Percentiles rank a stretch among this genome's conserved stretches.
These are phyloP conservation scores for Spodoptera exigua DNA, from an alignment of 2,888 invertebrate genomes.

Conservation along the genomic window DNA sequence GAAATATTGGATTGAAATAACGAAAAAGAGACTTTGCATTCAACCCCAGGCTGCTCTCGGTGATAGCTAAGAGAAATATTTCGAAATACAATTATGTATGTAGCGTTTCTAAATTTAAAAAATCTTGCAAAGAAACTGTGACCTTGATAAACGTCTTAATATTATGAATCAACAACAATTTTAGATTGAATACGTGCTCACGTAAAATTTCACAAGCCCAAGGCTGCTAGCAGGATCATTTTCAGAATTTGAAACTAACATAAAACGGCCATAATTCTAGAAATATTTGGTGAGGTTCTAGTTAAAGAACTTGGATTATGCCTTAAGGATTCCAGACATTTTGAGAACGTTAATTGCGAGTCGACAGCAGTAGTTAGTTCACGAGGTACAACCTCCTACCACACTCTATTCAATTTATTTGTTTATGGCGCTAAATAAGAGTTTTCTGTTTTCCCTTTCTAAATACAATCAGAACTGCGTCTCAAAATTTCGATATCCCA, in stretches of 20 bases:
- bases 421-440: conserved; percentile 6
- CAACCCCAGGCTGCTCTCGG: not conserved
- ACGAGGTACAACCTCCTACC: too few relatives aligned
- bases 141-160: not conserved
- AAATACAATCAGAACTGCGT: too few relatives aligned
- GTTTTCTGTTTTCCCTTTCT: too few relatives aligned
- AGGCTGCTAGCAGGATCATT: too few relatives aligned
- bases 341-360: conserved; percentile 57
- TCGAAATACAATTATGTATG: not conserved
- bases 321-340: conserved; percentile 58
- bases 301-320: conserved; percentile 6
- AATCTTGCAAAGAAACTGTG: not conserved
- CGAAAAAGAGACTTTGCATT: not conserved
- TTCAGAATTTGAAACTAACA: too few relatives aligned
- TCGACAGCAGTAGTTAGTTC: conserved; percentile 20
- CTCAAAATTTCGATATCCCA: too few relatives aligned
- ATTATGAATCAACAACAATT: not conserved
- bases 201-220: too few relatives aligned
- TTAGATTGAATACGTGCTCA: not conserved
- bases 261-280: not conserved
- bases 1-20: not conserved
- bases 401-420: conserved; percentile 18
- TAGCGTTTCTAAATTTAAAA: not conserved
- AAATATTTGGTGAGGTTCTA: not conserved
- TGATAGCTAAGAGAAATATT: conserved; percentile 1